phyloP scores from a whole-genome alignment of 2,888 invertebrate species.

The Megalurothrips usitatus region DNA sequence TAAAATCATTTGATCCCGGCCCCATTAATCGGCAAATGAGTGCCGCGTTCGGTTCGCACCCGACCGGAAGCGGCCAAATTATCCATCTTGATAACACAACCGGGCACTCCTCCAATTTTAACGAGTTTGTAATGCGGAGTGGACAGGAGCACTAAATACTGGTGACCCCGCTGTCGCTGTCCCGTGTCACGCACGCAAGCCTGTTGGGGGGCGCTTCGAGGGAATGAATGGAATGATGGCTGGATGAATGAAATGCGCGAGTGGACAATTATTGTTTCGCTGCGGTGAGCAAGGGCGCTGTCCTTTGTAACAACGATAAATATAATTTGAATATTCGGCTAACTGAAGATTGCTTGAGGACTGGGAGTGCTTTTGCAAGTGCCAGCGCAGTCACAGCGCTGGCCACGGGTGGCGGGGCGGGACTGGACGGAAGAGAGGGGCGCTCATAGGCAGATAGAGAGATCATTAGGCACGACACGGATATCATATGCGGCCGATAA shows the following conservation, averaged over 20 bases:
- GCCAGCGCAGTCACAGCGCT: neutral
- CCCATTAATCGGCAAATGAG: neutral
- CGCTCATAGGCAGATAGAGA: neutral
- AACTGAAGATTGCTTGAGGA: no score
- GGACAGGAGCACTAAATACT: no score
- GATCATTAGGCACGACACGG: constrained; percentile 21
- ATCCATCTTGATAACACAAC: neutral
- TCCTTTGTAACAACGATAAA: no score
- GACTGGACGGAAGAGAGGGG: neutral
- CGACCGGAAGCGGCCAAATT: neutral
- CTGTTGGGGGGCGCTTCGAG: no score
- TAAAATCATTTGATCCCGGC: neutral
- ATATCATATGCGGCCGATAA: neutral
- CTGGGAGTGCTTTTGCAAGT: neutral
- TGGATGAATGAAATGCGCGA: no score
- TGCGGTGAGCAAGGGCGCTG: no score
- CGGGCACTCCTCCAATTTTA: neutral
- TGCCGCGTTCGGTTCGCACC: neutral
- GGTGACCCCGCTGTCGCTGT: no score
- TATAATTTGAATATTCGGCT: no score
- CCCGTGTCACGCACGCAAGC: no score
- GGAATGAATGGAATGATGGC: no score
- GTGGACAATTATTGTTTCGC: no score
- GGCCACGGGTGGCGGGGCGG: neutral
- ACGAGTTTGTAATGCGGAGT: neutral